Conservation (phyloP, 1,140 invertebrate species). For the Microplitis mediator region DNA sequence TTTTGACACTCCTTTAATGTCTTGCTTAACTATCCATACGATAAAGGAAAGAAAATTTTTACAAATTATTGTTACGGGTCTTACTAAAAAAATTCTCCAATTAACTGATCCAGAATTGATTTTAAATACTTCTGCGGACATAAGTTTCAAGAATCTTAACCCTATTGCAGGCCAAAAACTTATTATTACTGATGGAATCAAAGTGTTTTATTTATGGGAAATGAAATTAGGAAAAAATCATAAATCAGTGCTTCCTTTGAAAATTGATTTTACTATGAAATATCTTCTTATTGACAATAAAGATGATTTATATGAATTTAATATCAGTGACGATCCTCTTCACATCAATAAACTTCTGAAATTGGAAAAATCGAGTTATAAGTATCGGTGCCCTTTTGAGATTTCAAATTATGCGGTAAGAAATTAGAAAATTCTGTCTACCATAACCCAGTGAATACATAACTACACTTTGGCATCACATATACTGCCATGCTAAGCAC, state of each 20-base stretch:
- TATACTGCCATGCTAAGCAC: too few species aligned
- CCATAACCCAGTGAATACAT: not conserved
- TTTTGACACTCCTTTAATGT: slow-evolving; percentile 82
- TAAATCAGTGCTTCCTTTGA: slow-evolving; percentile 65
- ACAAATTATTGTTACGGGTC: slow-evolving; percentile 76
- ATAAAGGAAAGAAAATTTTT: slow-evolving; percentile 81
- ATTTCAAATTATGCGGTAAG: slow-evolving; percentile 71
- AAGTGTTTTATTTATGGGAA: slow-evolving; percentile 84
- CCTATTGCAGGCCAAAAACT: slow-evolving; percentile 65
- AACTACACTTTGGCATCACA: too few species aligned
- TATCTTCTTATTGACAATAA: slow-evolving; percentile 66
- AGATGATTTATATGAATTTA: slow-evolving; percentile 49
- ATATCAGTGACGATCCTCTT: slow-evolving; percentile 52
- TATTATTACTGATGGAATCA: slow-evolving; percentile 71
- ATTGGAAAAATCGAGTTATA: slow-evolving; percentile 52
- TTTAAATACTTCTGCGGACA: slow-evolving; percentile 61
- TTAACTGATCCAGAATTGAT: slow-evolving; percentile 67
- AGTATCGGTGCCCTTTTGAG: slow-evolving; percentile 66
- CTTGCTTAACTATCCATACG: slow-evolving; percentile 80
- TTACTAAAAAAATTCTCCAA: slow-evolving; percentile 66
- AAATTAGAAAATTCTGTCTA: slow-evolving; percentile 9
- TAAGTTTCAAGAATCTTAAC: slow-evolving; percentile 71
- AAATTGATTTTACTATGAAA: slow-evolving; percentile 72
- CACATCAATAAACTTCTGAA: slow-evolving; percentile 56
- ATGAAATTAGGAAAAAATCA: slow-evolving; percentile 69